Evolutionary conservation across 1,140 invertebrate genomes (phyloP).

Genomic region (Agraylea sexmaculata): DNA sequence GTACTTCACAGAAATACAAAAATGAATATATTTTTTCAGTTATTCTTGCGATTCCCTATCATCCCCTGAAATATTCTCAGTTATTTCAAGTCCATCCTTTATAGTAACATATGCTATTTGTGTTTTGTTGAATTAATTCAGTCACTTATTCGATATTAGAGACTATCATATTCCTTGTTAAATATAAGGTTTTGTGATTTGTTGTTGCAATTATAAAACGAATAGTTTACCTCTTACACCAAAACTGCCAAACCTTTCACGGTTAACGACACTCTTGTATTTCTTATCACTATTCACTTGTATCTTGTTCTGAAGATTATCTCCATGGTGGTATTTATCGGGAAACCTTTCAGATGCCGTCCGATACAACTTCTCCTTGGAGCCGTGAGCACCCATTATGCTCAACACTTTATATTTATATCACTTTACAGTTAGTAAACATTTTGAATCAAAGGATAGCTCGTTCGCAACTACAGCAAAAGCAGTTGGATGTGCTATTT

Average conservation of each 20-base stretch:
- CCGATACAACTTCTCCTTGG: slow-evolving; percentile 53
- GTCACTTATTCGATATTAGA: background rate
- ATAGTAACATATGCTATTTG: background rate
- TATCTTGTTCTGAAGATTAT: slow-evolving; percentile 39
- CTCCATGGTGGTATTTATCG: slow-evolving; percentile 25
- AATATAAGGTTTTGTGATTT: background rate
- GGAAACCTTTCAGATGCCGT: slow-evolving; percentile 44
- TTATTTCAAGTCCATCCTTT: too few relatives aligned
- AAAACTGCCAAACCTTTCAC: slow-evolving; percentile 48
- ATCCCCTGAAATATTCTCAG: too few relatives aligned
- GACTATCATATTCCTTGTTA: background rate
- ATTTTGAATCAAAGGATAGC: too few relatives aligned
- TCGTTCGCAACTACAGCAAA: too few relatives aligned
- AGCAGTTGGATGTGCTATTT: too few relatives aligned
- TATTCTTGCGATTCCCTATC: too few relatives aligned
- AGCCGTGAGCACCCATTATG: slow-evolving; percentile 59
- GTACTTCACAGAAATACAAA: too few relatives aligned
- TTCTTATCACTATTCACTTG: slow-evolving; percentile 38
- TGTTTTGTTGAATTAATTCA: background rate
- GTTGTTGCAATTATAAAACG: background rate
- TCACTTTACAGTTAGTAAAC: too few relatives aligned
- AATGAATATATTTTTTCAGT: too few relatives aligned
- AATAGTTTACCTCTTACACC: slow-evolving; percentile 34
- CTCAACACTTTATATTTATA: too few relatives aligned
- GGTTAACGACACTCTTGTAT: slow-evolving; percentile 35